These are phyloP conservation scores for Brachymystax lenok DNA, from an alignment of 2,797 vertebrate species.

Conservation along the genomic window DNA sequence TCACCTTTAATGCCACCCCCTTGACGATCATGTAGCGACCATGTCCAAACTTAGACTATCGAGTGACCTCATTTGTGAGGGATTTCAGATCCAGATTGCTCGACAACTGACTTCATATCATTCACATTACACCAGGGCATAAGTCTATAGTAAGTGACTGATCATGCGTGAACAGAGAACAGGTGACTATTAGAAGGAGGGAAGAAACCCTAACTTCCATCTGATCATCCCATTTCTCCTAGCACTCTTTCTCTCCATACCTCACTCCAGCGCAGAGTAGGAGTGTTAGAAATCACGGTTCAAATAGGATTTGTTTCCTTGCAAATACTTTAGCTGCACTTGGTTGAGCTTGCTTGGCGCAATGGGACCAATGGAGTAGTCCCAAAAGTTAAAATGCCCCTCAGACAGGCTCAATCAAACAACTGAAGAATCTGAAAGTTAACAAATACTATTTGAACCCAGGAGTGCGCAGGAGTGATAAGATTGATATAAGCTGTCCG, in stretches of 20 bases:
- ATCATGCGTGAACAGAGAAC: not conserved
- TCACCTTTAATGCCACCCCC: conserved; percentile 7
- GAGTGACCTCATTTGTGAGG: conserved; percentile 9
- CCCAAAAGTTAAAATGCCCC: not conserved
- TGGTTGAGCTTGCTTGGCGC: too few relatives aligned
- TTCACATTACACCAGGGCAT: not conserved
- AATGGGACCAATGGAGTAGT: not conserved
- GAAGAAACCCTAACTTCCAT: not conserved
- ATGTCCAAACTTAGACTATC: conserved; percentile 13
- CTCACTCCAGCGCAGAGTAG: not conserved
- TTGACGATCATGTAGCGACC: not conserved
- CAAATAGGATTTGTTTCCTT: not conserved
- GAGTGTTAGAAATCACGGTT: not conserved
- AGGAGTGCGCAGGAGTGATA: not conserved
- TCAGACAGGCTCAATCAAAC: not conserved
- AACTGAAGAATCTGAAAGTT: not conserved
- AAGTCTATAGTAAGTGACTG: not conserved
- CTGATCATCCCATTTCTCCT: not conserved
- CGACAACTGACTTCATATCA: not conserved
- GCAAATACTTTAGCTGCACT: too few relatives aligned
- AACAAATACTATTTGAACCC: not conserved
- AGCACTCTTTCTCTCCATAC: not conserved
- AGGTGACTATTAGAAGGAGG: not conserved
- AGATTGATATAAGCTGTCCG: not conserved
- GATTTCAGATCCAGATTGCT: not conserved